Evolutionary conservation across 2,888 invertebrate genomes (phyloP), one percentile per base, ranked within the genome.

Genomic region (Sympetrum striolatum): DNA sequence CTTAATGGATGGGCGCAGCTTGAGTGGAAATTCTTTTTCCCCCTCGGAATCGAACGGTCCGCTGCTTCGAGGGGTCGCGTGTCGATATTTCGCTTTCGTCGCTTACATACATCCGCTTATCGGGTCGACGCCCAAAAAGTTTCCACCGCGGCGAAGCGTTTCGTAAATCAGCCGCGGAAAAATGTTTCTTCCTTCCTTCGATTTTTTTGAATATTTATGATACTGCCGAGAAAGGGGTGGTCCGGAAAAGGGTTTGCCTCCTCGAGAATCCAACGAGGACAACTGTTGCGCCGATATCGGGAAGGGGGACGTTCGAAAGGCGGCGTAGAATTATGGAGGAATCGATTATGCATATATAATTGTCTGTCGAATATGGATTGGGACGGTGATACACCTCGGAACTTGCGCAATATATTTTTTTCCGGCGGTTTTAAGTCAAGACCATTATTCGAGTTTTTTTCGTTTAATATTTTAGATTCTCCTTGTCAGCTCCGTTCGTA

Each of bases 191-290:
- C 53, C 82, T 44, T 53, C 35, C 82, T 82, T 64, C 64, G 86
- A 86, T 86, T 86, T 86, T 86, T 86, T 86, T 73, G 73, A 86
- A 86, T 86, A 86, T 86, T 86, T 86, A 86, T 86, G 86, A 64
- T 86, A 37, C 58, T 22, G 60, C 35, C n/a, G 4, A 86, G 60
- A 86, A 64, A 37, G 60, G 82, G 82, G 82, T 58, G 58, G 53
- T 82, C 35, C 82, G 25, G 35, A 82, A 82, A 82, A 35, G 82
- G 82, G 58, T 82, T 82, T 58, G 58, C 82, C 82, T 35, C 82
- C 25, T 14, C 35, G 35, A 82, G 82, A 82, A 86, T 60, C 6
- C 60, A 35, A 60, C 60, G 60, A 37, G 60, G 37, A 86, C 58
- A 60, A 60, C 86, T 37, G 60, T 86, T 25, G 73, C 25, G 73